Evolutionary conservation across 2,797 vertebrate species (phyloP).

Genomic region (Parotocinclus haroldoi): DNA sequence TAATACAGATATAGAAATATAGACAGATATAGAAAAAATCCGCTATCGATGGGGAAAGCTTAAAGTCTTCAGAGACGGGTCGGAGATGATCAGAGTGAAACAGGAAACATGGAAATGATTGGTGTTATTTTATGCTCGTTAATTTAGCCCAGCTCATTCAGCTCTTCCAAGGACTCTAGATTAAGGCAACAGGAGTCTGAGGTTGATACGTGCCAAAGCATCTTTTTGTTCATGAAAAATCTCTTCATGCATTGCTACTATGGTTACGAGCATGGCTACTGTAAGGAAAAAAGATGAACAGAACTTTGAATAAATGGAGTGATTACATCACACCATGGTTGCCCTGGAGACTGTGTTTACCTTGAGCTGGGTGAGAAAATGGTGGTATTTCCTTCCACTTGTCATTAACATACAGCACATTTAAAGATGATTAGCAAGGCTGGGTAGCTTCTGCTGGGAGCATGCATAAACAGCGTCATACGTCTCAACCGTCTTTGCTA

Average conservation of each 20-base stretch:
- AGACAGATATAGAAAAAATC: constrained; percentile 11
- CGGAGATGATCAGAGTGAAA: neutral
- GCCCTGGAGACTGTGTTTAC: constrained; percentile 52
- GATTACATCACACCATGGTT: constrained; percentile 47
- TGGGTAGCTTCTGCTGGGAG: neutral
- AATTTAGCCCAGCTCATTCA: constrained; percentile 15
- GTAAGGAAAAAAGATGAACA: constrained; percentile 58
- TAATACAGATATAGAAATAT: constrained; percentile 56
- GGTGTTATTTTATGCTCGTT: constrained; percentile 27
- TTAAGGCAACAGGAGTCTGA: constrained; percentile 35
- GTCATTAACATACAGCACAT: constrained; percentile 56
- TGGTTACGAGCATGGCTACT: constrained; percentile 47
- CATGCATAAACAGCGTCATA: too few species aligned
- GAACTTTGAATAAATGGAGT: constrained; percentile 66
- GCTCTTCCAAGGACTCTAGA: constrained; percentile 5
- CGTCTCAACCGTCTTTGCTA: too few species aligned
- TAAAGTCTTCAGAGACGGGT: constrained; percentile 21
- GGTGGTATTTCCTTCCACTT: constrained; percentile 39
- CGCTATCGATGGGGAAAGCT: constrained; percentile 10
- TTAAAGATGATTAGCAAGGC: constrained; percentile 43
- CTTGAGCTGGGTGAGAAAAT: constrained; percentile 39
- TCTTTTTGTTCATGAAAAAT: constrained; percentile 50
- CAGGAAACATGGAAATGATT: neutral
- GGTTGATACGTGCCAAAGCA: constrained; percentile 51
- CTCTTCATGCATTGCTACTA: constrained; percentile 55